These are phyloP conservation scores for Liodrosophila aerea DNA, from an alignment of 2,888 invertebrate genomes.

Conservation along the genomic window DNA sequence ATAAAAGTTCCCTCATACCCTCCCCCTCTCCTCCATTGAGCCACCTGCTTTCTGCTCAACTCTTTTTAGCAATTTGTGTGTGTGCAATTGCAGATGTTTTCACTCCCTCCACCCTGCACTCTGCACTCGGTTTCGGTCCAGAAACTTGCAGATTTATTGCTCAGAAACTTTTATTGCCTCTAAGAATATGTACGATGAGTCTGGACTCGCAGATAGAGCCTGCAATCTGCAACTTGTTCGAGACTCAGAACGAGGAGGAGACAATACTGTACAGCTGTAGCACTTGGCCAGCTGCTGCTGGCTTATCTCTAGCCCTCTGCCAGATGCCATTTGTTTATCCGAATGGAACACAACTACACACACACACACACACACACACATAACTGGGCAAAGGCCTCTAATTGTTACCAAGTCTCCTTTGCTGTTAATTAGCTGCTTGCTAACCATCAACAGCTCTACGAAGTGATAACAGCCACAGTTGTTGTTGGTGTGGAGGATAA, in stretches of 20 bases:
- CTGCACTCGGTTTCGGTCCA: slow-evolving; percentile 40
- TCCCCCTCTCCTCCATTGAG: slow-evolving; percentile 18
- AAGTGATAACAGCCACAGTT: too few relatives aligned
- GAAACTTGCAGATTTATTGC: slow-evolving; percentile 77
- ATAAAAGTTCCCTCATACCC: slow-evolving; percentile 48
- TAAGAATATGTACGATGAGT: slow-evolving; percentile 66
- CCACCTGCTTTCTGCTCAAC: slow-evolving; percentile 71
- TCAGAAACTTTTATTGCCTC: slow-evolving; percentile 75
- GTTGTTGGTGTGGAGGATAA: too few relatives aligned
- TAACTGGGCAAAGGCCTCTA: slow-evolving; percentile 16
- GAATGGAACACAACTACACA: slow-evolving; percentile 37
- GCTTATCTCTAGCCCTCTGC: slow-evolving; percentile 4
- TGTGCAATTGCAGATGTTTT: slow-evolving; percentile 70
- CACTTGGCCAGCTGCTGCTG: slow-evolving; percentile 57
- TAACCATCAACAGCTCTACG: slow-evolving; percentile 10
- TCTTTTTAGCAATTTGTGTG: slow-evolving; percentile 57
- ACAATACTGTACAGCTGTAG: slow-evolving; percentile 1
- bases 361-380: slow-evolving; percentile 21
- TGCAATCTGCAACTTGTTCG: slow-evolving; percentile 73
- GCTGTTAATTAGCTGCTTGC: slow-evolving; percentile 28
- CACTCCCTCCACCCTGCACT: too few relatives aligned
- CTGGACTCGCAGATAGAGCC: slow-evolving; percentile 50
- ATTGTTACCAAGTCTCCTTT: slow-evolving; percentile 20
- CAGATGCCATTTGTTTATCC: slow-evolving; percentile 38
- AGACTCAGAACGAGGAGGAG: not conserved